A percentile compares a stretch with the other conserved stretches of the same genome.
Conservation (phyloP, 2,113 vertebrate genomes). For the Nyctereutes procyonoides region DNA sequence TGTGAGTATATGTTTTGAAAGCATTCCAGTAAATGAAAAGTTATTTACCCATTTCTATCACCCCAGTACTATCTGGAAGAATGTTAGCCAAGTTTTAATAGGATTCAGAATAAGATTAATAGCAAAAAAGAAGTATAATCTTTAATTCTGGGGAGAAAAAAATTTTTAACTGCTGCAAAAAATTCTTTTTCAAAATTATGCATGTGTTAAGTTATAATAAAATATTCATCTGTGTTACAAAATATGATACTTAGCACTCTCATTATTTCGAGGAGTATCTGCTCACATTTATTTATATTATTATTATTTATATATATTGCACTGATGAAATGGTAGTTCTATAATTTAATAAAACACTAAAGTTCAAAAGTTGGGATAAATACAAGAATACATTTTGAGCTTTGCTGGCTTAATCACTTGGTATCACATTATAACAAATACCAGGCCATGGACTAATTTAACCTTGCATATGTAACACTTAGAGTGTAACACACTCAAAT, state of each 20-base stretch:
- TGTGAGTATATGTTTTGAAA: neutral
- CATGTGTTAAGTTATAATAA: neutral
- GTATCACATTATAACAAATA: conserved; percentile 72
- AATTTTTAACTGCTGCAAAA: neutral
- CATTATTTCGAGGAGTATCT: neutral
- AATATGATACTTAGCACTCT: neutral
- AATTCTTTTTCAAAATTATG: neutral
- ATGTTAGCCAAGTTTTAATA: neutral
- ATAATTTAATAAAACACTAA: conserved; percentile 36
- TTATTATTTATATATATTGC: conserved; percentile 18
- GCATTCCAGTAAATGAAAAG: neutral
- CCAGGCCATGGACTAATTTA: conserved; percentile 70
- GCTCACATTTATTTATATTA: conserved; percentile 27
- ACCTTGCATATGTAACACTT: conserved; percentile 67
- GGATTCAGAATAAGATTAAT: neutral
- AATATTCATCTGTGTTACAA: neutral
- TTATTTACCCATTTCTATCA: neutral
- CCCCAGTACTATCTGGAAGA: neutral
- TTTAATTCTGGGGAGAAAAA: neutral
- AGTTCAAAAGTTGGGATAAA: conserved; percentile 47
- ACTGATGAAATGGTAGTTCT: conserved; percentile 58
- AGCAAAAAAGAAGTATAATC: neutral
- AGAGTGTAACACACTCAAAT: conserved; percentile 67
- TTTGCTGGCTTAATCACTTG: conserved; percentile 71
- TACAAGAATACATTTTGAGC: conserved; percentile 62